These are phyloP conservation scores for Geodia barretti DNA, from an alignment of 37 sponge, comb jelly and placozoan species.

Conservation along the genomic window DNA sequence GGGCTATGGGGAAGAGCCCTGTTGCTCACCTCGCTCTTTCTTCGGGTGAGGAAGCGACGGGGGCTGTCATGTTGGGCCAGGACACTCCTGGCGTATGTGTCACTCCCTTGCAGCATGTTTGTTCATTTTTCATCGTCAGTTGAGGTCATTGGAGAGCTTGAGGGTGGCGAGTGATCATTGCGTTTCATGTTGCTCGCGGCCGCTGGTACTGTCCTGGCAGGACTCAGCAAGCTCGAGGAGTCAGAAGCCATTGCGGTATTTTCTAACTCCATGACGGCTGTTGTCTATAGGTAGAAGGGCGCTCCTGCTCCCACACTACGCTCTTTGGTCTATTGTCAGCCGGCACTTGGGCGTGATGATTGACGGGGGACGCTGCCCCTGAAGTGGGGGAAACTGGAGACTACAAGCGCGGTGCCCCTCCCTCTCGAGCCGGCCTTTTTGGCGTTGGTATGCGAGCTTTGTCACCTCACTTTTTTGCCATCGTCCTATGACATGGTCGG, in stretches of 20 bases:
- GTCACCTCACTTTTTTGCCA: constrained; percentile 97
- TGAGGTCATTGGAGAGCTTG: constrained; percentile 90
- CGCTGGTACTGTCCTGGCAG: too few relatives aligned
- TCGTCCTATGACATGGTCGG: constrained; percentile 21
- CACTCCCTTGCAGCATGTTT: constrained; percentile 89
- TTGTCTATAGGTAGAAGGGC: constrained; percentile 97
- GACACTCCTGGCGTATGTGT: constrained; percentile 96
- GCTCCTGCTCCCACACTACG: constrained; percentile 93
- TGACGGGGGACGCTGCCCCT: constrained; percentile 94
- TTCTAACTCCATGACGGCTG: constrained; percentile 97
- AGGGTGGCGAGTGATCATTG: constrained; percentile 92
- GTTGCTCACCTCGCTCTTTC: constrained; percentile 10
- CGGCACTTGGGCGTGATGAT: too few relatives aligned
- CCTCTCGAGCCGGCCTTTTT: constrained; percentile 89
- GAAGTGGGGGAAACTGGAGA: constrained; percentile 94
- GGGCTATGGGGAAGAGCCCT: neutral
- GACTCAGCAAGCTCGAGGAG: constrained; percentile 97
- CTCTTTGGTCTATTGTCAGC: constrained; percentile 79
- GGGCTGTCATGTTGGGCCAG: constrained; percentile 92
- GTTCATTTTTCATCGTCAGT: constrained; percentile 97
- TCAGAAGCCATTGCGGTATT: constrained; percentile 96
- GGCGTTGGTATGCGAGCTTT: constrained; percentile 86
- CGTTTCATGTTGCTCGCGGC: constrained; percentile 99
- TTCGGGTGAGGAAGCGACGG: constrained; percentile 92
- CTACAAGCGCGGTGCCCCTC: too few relatives aligned